A percentile compares a stretch with the other conserved stretches of the same genome.
phyloP scores from a whole-genome alignment of 2,113 vertebrate species.

The Prionailurus viverrinus region DNA sequence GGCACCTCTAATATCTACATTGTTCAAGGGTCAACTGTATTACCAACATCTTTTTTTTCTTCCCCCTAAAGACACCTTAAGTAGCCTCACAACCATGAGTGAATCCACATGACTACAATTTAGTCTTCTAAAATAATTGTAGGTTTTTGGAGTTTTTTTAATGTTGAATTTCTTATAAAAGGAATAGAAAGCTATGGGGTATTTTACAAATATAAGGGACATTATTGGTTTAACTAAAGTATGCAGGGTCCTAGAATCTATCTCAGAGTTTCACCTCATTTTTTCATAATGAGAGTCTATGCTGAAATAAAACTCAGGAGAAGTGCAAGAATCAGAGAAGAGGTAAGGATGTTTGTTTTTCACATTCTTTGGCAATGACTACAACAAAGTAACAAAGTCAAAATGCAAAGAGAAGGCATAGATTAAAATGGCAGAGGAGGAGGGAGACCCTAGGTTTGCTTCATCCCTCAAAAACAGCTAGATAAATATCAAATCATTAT shows the following conservation, averaged over 20 bases:
- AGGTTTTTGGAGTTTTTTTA: background rate
- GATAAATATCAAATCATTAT: background rate
- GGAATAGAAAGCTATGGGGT: background rate
- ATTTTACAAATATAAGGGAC: background rate
- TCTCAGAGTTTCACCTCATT: constrained; percentile 1
- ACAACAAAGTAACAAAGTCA: constrained; percentile 9
- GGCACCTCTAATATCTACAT: background rate
- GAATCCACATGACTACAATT: background rate
- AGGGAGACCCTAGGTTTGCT: background rate
- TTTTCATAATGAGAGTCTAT: background rate
- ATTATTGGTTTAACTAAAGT: background rate
- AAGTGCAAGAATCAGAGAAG: background rate
- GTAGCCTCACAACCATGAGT: background rate
- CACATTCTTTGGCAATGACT: constrained; percentile 17
- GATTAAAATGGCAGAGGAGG: background rate
- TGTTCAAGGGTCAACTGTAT: background rate
- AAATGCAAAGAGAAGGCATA: background rate
- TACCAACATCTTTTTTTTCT: background rate
- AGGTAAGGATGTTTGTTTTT: background rate
- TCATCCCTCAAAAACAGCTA: background rate
- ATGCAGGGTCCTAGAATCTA: background rate
- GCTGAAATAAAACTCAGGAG: background rate
- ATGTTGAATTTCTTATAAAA: background rate
- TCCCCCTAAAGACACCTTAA: background rate
- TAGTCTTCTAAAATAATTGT: constrained; percentile 10